These are phyloP conservation scores for Phorcus lineatus DNA, from an alignment of 2,888 invertebrate species.

Conservation along the genomic window DNA sequence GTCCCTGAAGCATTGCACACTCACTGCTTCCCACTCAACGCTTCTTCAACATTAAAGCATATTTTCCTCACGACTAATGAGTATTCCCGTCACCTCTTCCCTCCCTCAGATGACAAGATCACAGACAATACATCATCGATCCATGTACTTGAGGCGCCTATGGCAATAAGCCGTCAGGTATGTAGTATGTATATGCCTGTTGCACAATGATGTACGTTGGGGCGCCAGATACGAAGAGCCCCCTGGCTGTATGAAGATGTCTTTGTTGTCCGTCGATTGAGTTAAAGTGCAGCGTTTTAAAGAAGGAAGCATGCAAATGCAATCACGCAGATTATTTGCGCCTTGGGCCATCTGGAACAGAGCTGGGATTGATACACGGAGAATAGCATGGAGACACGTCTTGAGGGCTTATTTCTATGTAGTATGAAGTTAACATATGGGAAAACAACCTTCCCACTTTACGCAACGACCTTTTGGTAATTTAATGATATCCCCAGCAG, in stretches of 20 bases:
- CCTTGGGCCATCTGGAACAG: background rate
- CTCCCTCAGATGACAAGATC: conserved; percentile 7
- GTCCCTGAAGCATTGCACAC: background rate
- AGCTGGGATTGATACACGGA: background rate
- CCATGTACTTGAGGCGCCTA: background rate
- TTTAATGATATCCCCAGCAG: background rate
- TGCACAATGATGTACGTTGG: background rate
- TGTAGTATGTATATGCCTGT: conserved; percentile 1
- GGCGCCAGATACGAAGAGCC: background rate
- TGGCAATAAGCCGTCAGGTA: conserved; percentile 10
- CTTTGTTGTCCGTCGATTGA: conserved; percentile 1
- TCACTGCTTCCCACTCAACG: background rate
- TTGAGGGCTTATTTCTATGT: background rate
- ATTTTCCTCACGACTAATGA: conserved; percentile 1
- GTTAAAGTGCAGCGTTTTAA: conserved; percentile 11
- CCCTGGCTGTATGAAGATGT: background rate
- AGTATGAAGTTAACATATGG: background rate
- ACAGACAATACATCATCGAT: conserved; percentile 4
- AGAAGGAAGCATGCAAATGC: conserved; percentile 13
- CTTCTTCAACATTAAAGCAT: conserved; percentile 4
- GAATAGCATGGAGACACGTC: background rate
- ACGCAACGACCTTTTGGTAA: background rate
- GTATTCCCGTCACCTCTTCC: conserved; percentile 1
- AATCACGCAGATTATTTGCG: conserved; percentile 1
- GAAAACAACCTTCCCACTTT: conserved; percentile 11